These are phyloP conservation scores for Brienomyrus longianalis DNA, from an alignment of 2,113 vertebrate genomes.

Conservation along the genomic window DNA sequence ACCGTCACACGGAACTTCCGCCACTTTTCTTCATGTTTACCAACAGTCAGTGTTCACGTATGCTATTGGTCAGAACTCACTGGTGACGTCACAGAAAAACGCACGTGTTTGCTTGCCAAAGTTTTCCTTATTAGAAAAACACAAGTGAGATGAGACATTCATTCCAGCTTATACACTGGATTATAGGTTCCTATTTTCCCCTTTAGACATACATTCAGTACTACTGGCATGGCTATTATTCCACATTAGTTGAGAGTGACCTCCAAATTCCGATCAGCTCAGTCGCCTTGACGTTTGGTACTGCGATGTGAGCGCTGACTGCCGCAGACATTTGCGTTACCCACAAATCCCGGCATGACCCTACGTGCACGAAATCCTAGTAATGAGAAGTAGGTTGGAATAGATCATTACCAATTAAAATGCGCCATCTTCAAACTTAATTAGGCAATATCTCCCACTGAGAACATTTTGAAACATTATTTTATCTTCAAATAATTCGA, in stretches of 20 bases:
- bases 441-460: not conserved
- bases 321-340: slow-evolving; percentile 45
- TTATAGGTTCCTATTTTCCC: not conserved
- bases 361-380: not conserved
- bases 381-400: not conserved
- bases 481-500: not conserved
- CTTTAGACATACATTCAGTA: not conserved
- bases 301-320: slow-evolving; percentile 31
- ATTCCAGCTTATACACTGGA: not conserved
- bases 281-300: slow-evolving; percentile 42
- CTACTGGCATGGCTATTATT: not conserved
- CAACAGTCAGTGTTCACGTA: slow-evolving; percentile 51
- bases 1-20: not conserved
- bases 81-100: slow-evolving; percentile 37
- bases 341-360: not conserved
- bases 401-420: not conserved
- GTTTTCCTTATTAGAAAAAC: not conserved
- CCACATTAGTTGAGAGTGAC: not conserved
- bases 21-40: slow-evolving; percentile 53
- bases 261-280: slow-evolving; percentile 26
- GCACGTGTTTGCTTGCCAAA: slow-evolving; percentile 40
- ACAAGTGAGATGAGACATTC: not conserved
- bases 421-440: not conserved
- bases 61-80: slow-evolving; percentile 29
- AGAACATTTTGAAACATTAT: not conserved